These are phyloP conservation scores for Archilochus colubris DNA, from an alignment of 2,113 vertebrate species.

Conservation along the genomic window DNA sequence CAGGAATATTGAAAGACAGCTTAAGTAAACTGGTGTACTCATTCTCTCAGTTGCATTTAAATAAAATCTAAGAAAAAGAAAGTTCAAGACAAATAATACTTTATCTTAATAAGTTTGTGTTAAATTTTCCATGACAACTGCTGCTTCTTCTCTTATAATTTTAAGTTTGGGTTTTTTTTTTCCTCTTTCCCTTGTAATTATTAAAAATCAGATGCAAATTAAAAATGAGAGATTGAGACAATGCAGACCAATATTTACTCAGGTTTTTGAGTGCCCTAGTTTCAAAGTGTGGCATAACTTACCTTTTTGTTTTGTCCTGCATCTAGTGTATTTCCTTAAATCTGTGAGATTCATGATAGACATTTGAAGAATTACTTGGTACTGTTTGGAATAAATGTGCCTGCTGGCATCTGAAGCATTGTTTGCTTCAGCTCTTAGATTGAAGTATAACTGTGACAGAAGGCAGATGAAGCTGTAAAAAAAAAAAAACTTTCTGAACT, in stretches of 20 bases:
- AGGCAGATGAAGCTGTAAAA: not conserved
- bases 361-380: not conserved
- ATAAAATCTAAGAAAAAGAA: not conserved
- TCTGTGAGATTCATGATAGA: not conserved
- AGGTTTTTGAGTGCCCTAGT: not conserved
- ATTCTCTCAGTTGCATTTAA: not conserved
- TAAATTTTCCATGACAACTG: not conserved
- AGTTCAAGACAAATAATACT: not conserved
- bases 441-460: not conserved
- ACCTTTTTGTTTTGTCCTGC: not conserved
- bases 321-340: not conserved
- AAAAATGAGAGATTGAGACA: not conserved
- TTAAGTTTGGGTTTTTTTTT: not conserved
- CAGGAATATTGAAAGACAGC: not conserved
- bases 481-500: not conserved
- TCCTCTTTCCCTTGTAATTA: not conserved
- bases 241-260: not conserved
- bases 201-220: not conserved
- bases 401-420: not conserved
- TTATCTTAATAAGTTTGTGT: not conserved
- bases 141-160: not conserved
- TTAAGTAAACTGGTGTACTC: not conserved
- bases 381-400: not conserved
- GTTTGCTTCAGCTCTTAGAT: not conserved
- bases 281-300: not conserved